Evolutionary conservation across 2,797 vertebrate genomes (phyloP), one percentile per base, ranked within the genome.

Genomic region (Vultur gryphus): DNA sequence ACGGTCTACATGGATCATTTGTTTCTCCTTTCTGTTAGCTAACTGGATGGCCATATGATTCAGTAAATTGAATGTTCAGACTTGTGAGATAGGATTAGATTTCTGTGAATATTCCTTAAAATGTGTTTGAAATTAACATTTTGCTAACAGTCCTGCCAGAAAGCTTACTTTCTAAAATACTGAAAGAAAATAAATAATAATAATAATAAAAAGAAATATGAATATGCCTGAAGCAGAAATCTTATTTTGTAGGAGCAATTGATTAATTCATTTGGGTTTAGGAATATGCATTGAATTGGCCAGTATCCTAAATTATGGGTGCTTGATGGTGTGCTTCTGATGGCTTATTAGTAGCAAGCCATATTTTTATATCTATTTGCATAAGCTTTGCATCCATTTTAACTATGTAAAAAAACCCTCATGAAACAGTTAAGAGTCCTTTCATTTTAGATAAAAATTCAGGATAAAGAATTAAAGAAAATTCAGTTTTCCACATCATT

Each of bases 351-450:
- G 15, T 44, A 67, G 10, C 7, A 78, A 88, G 19, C 6, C 19
- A 23, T 70, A 28, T 62, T 80, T 67, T 93, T 55, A 9, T 44
- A 26, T 39, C 13, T 61, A 26, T 84, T 64, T 92, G 5, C 20
- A 59, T 64, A 66, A 78, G 5, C 9, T 84, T 90, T 86, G 16
- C 13, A 66, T 64, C 4, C 5, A 12, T 64, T 51, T 79, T 57
- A 69, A 41, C 7, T 43, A 17, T 4, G 3, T 46, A 31, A 79
- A 77, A 51, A 25, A 13, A 0, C 1, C 2, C 15, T 49, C 1
- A 16, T 39, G 41, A n/a, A 89, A n/a, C 4, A 35, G 5, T 65
- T 76, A 25, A 87, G 29, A 43, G 4, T 37, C 16, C 4, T 71
- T 80, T 33, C 2, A 39, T 59, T 76, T 62, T 31, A 62, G 39